These are phyloP conservation scores for Ectemnius continuus DNA, from an alignment of 2,888 invertebrate genomes.

Conservation along the genomic window DNA sequence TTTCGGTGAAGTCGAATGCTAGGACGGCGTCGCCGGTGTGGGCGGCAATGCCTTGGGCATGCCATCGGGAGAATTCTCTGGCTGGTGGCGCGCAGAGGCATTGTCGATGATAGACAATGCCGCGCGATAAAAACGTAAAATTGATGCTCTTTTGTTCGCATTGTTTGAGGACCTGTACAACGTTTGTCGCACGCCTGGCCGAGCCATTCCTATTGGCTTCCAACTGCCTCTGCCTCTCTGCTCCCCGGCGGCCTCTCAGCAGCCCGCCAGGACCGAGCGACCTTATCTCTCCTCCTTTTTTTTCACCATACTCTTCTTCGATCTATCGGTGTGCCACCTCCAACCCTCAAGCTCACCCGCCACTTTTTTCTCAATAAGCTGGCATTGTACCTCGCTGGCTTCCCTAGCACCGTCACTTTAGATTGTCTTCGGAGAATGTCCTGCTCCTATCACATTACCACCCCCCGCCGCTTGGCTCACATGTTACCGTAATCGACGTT, in stretches of 20 bases:
- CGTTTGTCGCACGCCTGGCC: constrained; percentile 74
- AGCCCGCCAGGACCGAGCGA: constrained; percentile 16
- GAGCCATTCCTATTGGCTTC: constrained; percentile 72
- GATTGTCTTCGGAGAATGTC: not conserved
- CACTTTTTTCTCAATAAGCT: constrained; percentile 63
- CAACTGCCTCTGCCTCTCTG: constrained; percentile 62
- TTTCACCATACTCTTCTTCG: constrained; percentile 14
- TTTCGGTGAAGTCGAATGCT: constrained; percentile 48
- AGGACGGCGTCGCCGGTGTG: constrained; percentile 24
- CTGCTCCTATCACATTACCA: constrained; percentile 7
- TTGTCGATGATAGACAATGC: constrained; percentile 76
- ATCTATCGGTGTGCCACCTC: constrained; percentile 37
- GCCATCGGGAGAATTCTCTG: constrained; percentile 8
- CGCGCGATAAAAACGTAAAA: constrained; percentile 76
- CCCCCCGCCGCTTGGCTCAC: not conserved
- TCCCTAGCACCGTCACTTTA: constrained; percentile 60
- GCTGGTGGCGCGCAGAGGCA: constrained; percentile 56
- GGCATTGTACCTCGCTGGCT: constrained; percentile 62
- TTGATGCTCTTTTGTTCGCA: constrained; percentile 76
- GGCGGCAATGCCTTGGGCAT: constrained; percentile 42
- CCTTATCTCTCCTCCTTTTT: constrained; percentile 15
- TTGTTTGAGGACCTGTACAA: constrained; percentile 74
- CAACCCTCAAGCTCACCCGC: constrained; percentile 51
- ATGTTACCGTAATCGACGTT: not conserved
- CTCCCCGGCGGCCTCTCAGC: constrained; percentile 26